phyloP scores from a whole-genome alignment of 64 coral and sea anemone genomes.

The Montipora foliosa region DNA sequence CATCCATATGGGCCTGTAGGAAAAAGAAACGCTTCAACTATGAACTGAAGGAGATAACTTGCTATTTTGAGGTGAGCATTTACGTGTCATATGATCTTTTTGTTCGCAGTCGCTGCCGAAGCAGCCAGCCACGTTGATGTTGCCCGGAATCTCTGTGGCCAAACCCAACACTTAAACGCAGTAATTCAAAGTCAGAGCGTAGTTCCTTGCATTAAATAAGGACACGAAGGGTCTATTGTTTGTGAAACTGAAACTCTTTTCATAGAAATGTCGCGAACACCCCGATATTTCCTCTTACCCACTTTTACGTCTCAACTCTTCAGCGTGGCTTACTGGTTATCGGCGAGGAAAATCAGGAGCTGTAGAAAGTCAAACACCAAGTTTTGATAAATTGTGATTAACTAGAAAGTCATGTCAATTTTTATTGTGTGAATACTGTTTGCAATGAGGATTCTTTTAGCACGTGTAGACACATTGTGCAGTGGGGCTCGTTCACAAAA shows the following conservation, averaged over 20 bases:
- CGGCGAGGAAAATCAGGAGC: constrained; percentile 10
- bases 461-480: constrained; percentile 42
- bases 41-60: constrained; percentile 34
- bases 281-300: background rate
- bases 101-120: background rate
- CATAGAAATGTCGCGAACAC: background rate
- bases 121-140: constrained; percentile 16
- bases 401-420: constrained; percentile 42
- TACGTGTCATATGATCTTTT: constrained; percentile 47
- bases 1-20: background rate
- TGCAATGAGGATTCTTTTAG: constrained; percentile 30
- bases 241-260: background rate
- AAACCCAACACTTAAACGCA: background rate
- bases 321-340: constrained; percentile 5
- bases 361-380: constrained; percentile 43
- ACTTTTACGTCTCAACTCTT: background rate
- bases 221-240: background rate
- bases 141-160: background rate
- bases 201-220: background rate
- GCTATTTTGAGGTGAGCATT: constrained; percentile 24
- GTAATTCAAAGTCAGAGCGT: background rate
- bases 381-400: constrained; percentile 36
- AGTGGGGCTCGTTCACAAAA: background rate
- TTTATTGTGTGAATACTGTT: constrained; percentile 3
- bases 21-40: background rate